phyloP scores from a whole-genome alignment of 2,113 vertebrate genomes.

The Megalops atlanticus region DNA sequence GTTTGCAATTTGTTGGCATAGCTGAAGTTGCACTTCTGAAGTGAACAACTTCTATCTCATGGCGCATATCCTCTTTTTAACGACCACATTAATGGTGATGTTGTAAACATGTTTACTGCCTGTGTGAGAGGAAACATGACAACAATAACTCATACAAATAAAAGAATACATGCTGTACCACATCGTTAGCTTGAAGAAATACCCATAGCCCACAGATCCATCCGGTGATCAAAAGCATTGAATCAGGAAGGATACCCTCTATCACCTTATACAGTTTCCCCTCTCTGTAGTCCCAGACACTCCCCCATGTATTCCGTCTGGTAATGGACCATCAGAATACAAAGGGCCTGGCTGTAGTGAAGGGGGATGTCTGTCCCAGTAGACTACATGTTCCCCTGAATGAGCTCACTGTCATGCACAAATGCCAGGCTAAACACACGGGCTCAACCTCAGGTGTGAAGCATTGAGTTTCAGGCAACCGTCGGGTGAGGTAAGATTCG shows the following conservation, averaged over 20 bases:
- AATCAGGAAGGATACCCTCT: not conserved
- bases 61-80: no score
- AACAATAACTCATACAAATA: not conserved
- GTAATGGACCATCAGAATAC: not conserved
- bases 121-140: not conserved
- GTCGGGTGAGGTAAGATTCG: not conserved
- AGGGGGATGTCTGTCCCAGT: not conserved
- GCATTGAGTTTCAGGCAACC: not conserved
- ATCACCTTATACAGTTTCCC: not conserved
- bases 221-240: not conserved
- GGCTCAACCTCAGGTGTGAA: not conserved
- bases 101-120: not conserved
- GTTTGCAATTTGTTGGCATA: not conserved
- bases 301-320: not conserved
- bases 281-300: no score
- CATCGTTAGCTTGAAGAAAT: not conserved
- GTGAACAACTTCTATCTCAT: not conserved
- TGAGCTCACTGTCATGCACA: no score
- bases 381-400: no score
- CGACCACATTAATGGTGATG: no score
- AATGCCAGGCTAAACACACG: not conserved
- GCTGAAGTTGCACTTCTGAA: not conserved
- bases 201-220: not conserved
- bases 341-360: not conserved
- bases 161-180: not conserved